Evolutionary conservation across 2,797 vertebrate species (phyloP).

Genomic region (Coilia nasus): DNA sequence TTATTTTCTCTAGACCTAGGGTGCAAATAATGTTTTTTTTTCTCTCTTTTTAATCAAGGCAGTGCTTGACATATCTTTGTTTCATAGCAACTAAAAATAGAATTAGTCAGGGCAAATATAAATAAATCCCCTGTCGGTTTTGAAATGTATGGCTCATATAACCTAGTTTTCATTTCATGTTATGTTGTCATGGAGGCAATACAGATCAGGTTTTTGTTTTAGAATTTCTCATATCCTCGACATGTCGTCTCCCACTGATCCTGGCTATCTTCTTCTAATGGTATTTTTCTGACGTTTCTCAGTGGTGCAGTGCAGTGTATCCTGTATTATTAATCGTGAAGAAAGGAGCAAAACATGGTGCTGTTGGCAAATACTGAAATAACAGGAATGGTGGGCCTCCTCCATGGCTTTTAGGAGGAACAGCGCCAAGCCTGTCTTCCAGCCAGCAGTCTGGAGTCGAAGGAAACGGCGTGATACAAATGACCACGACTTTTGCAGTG

Average conservation of each 20-base stretch:
- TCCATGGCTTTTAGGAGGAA: neutral
- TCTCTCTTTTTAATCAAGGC: neutral
- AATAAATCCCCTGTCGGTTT: neutral
- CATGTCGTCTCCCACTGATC: neutral
- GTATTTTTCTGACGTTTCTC: conserved; percentile 10
- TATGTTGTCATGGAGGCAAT: neutral
- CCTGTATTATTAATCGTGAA: conserved; percentile 1
- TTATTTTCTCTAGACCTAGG: neutral
- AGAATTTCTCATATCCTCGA: conserved; percentile 14
- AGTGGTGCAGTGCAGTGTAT: conserved; percentile 4
- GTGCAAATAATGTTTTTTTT: neutral
- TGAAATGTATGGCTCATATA: neutral
- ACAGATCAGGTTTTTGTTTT: neutral
- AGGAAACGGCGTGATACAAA: conserved; percentile 31
- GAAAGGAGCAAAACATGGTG: neutral
- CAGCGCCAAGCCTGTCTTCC: neutral
- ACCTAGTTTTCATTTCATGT: neutral
- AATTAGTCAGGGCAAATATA: neutral
- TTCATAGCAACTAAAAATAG: neutral
- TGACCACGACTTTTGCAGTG: neutral
- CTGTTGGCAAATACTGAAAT: conserved; percentile 2
- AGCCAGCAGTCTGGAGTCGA: neutral
- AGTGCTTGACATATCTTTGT: neutral
- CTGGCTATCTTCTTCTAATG: neutral
- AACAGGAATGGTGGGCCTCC: neutral